Evolutionary conservation across 2,113 vertebrate species (phyloP).

Genomic region (Lanius ludovicianus): DNA sequence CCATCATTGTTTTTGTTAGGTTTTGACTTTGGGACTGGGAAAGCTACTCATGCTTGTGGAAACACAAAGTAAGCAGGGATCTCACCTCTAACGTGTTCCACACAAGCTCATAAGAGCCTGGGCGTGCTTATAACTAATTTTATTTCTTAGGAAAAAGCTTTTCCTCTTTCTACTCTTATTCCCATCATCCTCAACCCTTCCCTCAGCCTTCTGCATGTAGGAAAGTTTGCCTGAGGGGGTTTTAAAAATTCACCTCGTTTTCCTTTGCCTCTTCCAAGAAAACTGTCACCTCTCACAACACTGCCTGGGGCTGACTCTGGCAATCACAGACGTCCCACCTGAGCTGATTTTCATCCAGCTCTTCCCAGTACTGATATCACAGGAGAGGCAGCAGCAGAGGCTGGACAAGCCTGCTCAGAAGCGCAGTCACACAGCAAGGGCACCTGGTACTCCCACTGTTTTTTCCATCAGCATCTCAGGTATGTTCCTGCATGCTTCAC

Average conservation of each 20-base stretch:
- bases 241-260: not conserved
- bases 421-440: not conserved
- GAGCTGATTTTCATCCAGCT: not conserved
- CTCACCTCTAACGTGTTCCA: not conserved
- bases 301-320: not conserved
- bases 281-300: not conserved
- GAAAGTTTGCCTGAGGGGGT: not conserved
- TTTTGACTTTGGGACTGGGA: not conserved
- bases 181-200: not conserved
- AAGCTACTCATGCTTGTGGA: not conserved
- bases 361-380: fast-evolving
- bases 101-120: fast-evolving
- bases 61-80: not conserved
- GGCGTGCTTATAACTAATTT: not conserved
- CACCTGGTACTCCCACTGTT: fast-evolving
- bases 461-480: not conserved
- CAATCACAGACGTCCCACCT: not conserved
- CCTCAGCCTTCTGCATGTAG: not conserved
- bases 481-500: not conserved
- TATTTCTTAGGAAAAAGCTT: not conserved
- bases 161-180: not conserved
- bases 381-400: not conserved
- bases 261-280: not conserved
- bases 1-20: not conserved
- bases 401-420: not conserved